Evolutionary conservation across 2,113 vertebrate genomes (phyloP), one percentile per base, ranked within the genome.

Genomic region (Microtus pennsylvanicus): DNA sequence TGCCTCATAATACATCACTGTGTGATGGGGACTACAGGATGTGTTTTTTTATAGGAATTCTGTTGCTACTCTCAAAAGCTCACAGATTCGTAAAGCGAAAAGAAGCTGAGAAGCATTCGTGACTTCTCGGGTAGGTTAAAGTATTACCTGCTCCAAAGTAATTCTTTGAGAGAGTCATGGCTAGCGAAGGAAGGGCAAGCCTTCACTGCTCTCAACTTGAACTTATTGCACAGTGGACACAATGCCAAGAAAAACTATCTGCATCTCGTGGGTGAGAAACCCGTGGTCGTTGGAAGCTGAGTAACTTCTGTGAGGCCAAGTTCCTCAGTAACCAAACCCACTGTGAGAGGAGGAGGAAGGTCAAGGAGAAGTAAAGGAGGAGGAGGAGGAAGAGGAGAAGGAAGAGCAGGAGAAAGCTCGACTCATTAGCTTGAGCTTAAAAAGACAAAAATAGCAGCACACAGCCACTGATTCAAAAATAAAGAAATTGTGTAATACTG

Each of bases 401-500:
- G 26, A 33, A 1, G 24, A 13, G 4, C 42, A 6, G 9, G 17
- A 26, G 74, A 52, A 63, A 63, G 58, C 26, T 38, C 5, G 1
- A 42, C 22, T 72, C n/a, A 45, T 90, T 58, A n/a, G 2, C 61
- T 89, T 86, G 67, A 89, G 80, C 80, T 75, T 72, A 61, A 96
- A 80, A 72, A 65, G 63, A 58, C 22, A 87, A 83, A 89, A 87
- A 87, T 16, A 45, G 30, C 38, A 95, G 42, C 45, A 76, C 47
- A 93, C 21, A 22, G 58, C 72, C 90, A 87, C 81, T 30, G 61
- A 90, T 50, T 92, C 76, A 90, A 67, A 90, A 91, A 61, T 38
- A 75, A 74, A 90, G 69, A 93, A 80, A 96, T 75, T 92, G 87
- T 81, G 33, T 61, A 67, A 30, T 92, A 69, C 72, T 21, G 35